Conservation (phyloP, 2,113 vertebrate species). For the Danionella cerebrum region DNA sequence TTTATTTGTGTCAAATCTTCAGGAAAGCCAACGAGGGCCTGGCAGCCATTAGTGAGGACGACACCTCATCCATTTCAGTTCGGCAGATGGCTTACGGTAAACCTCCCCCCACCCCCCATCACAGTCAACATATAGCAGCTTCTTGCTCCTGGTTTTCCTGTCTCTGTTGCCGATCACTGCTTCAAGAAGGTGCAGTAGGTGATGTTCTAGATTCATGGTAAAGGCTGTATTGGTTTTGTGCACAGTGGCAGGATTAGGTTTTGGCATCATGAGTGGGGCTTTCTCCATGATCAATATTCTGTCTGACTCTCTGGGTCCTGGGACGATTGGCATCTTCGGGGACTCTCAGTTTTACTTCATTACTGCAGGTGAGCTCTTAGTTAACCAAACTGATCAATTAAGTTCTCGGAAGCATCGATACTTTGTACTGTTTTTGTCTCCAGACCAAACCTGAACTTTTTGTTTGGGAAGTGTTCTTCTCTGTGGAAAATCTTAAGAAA, state of each 20-base stretch:
- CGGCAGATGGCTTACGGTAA: constrained; percentile 72
- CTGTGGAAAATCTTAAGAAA: too few relatives aligned
- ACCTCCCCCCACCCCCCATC: too few relatives aligned
- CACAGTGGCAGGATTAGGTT: constrained; percentile 68
- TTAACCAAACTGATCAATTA: too few relatives aligned
- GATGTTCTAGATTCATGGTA: not conserved
- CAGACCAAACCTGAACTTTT: too few relatives aligned
- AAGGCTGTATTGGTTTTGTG: not conserved
- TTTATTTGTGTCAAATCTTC: not conserved
- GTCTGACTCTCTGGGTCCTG: constrained; percentile 61
- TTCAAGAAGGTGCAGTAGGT: not conserved
- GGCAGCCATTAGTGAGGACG: constrained; percentile 66
- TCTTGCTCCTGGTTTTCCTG: too few relatives aligned
- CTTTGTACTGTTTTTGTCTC: too few relatives aligned
- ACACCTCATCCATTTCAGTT: constrained; percentile 62
- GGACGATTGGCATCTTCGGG: constrained; percentile 65
- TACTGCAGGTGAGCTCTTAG: constrained; percentile 58
- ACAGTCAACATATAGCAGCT: too few relatives aligned
- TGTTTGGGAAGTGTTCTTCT: too few relatives aligned
- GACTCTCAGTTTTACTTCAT: constrained; percentile 72
- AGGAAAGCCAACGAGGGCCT: constrained; percentile 68
- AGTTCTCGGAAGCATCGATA: too few relatives aligned
- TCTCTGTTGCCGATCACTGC: too few relatives aligned
- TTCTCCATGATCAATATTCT: constrained; percentile 75
- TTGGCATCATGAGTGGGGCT: constrained; percentile 70